These are phyloP conservation scores for Parambassis ranga DNA, from an alignment of 2,797 vertebrate species.

Conservation along the genomic window DNA sequence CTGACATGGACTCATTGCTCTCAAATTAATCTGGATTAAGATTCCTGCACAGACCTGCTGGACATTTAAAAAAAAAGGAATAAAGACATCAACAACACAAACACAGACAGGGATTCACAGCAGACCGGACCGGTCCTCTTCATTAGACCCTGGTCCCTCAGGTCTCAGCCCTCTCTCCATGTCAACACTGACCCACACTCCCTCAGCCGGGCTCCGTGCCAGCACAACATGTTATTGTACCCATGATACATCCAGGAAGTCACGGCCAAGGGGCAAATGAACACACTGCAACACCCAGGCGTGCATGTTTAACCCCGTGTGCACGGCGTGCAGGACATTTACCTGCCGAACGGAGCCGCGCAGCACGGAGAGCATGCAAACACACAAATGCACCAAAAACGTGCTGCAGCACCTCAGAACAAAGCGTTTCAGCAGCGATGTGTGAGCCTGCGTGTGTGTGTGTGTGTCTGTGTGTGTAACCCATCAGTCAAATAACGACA, in stretches of 20 bases:
- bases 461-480: not conserved
- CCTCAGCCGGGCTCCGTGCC: constrained; percentile 16
- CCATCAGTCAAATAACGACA: constrained; percentile 24
- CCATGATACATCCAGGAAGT: constrained; percentile 46
- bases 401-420: constrained; percentile 51
- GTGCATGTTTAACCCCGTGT: too few species aligned
- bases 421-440: constrained; percentile 45
- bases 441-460: constrained; percentile 2
- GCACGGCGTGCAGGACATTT: too few species aligned
- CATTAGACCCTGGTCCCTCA: too few species aligned
- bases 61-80: too few species aligned
- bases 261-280: constrained; percentile 5
- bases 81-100: not conserved
- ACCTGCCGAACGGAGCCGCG: too few species aligned
- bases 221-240: constrained; percentile 48
- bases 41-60: too few species aligned
- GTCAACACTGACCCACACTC: constrained; percentile 20
- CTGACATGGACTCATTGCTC: too few species aligned
- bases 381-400: constrained; percentile 8
- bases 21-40: too few species aligned
- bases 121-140: too few species aligned
- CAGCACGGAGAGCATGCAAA: too few species aligned
- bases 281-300: not conserved
- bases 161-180: too few species aligned
- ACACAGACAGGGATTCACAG: too few species aligned